Conservation (phyloP, 2,797 vertebrate species). For the Phrynocephalus vlangalii region DNA sequence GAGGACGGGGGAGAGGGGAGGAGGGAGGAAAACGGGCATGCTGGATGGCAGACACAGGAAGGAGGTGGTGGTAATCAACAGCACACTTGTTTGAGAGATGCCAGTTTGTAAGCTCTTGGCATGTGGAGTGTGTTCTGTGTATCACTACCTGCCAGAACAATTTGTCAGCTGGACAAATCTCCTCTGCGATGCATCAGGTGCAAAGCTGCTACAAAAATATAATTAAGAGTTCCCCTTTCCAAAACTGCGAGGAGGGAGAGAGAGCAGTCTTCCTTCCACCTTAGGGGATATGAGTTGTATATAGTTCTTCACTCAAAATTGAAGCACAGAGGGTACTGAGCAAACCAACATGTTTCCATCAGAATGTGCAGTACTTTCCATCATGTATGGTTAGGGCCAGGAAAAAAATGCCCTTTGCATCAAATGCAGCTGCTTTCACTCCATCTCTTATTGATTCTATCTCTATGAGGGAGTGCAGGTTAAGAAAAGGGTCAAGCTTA, state of each 20-base stretch:
- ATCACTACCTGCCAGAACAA: conserved; percentile 58
- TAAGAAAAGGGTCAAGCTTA: background rate
- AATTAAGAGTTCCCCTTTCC: conserved; percentile 29
- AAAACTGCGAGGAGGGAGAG: conserved; percentile 6
- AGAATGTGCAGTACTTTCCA: background rate
- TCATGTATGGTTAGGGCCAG: background rate
- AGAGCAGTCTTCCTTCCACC: conserved; percentile 37
- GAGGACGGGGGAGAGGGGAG: background rate
- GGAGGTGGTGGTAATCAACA: conserved; percentile 23
- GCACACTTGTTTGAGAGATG: conserved; percentile 37
- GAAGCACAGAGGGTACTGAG: background rate
- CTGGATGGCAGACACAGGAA: background rate
- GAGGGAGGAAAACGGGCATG: background rate
- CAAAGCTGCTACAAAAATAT: conserved; percentile 48
- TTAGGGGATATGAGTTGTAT: conserved; percentile 28
- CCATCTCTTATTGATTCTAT: conserved; percentile 22
- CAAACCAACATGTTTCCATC: background rate
- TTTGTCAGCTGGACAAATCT: conserved; percentile 51
- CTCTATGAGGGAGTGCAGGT: conserved; percentile 3
- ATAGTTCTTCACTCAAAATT: conserved; percentile 34
- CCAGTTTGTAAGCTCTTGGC: conserved; percentile 48
- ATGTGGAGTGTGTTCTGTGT: conserved; percentile 47
- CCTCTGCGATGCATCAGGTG: conserved; percentile 50
- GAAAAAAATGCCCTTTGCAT: conserved; percentile 25
- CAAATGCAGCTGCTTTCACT: background rate